phyloP scores from a whole-genome alignment of 2,113 vertebrate species.

The Grantiella picta region DNA sequence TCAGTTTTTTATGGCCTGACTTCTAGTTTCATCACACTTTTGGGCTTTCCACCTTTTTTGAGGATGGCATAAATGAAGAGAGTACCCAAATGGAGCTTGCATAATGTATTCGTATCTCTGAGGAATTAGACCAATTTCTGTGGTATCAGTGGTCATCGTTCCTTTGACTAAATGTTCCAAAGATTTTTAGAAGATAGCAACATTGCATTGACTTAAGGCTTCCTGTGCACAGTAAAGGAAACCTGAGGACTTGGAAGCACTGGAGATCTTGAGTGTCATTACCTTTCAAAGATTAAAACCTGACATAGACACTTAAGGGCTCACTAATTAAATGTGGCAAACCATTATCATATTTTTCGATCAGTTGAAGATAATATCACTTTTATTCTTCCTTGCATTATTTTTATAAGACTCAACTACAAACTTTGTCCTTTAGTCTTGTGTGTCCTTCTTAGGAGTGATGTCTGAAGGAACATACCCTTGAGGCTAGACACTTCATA shows the following conservation, averaged over 20 bases:
- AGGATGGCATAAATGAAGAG: background rate
- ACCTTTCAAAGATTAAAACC: background rate
- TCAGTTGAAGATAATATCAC: background rate
- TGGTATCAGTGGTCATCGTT: background rate
- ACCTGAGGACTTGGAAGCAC: background rate
- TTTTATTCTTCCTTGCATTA: background rate
- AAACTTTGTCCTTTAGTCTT: background rate
- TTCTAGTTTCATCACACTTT: background rate
- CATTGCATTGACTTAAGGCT: background rate
- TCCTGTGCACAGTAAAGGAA: background rate
- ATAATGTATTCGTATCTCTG: background rate
- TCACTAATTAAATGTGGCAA: background rate
- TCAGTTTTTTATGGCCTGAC: background rate
- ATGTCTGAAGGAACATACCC: background rate
- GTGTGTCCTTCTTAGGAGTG: background rate
- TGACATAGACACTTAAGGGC: background rate
- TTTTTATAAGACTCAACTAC: background rate
- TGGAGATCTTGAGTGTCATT: background rate
- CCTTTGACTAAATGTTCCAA: background rate
- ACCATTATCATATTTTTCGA: background rate
- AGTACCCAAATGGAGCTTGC: background rate
- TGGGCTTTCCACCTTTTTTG: background rate
- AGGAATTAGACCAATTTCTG: background rate
- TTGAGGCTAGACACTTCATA: background rate
- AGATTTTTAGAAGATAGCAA: background rate